Evolutionary conservation across 2,113 vertebrate genomes (phyloP).

Genomic region (Heterotis niloticus): DNA sequence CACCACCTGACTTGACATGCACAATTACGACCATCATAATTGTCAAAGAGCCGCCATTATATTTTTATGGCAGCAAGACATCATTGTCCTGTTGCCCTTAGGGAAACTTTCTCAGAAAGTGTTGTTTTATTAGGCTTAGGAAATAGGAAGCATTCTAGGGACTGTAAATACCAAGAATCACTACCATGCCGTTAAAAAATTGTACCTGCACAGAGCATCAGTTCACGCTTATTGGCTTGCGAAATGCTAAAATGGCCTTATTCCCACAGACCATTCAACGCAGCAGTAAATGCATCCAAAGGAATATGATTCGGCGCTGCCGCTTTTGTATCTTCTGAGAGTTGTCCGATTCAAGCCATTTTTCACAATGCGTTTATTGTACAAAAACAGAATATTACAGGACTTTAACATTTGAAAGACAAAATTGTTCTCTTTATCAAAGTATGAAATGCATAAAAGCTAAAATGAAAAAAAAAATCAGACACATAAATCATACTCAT

Average conservation of each 20-base stretch:
- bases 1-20: constrained; percentile 16
- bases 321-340: not conserved
- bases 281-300: not conserved
- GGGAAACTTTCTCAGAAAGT: constrained; percentile 11
- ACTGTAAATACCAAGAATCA: not conserved
- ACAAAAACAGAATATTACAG: not conserved
- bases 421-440: not conserved
- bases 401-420: not conserved
- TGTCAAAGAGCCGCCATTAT: constrained; percentile 16
- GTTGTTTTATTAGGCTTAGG: constrained; percentile 7
- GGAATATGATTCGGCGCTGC: not conserved
- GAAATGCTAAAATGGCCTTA: not conserved
- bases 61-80: not conserved
- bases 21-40: constrained; percentile 18
- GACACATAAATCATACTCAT: too few relatives aligned
- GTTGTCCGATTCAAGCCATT: not conserved
- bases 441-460: not conserved
- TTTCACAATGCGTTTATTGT: not conserved
- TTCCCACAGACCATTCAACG: not conserved
- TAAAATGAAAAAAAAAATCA: not conserved
- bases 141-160: not conserved
- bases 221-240: not conserved
- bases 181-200: not conserved
- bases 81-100: not conserved
- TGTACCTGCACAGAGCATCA: not conserved